These are phyloP conservation scores for Leucopsar rothschildi DNA, from an alignment of 2,113 vertebrate genomes.

Conservation along the genomic window DNA sequence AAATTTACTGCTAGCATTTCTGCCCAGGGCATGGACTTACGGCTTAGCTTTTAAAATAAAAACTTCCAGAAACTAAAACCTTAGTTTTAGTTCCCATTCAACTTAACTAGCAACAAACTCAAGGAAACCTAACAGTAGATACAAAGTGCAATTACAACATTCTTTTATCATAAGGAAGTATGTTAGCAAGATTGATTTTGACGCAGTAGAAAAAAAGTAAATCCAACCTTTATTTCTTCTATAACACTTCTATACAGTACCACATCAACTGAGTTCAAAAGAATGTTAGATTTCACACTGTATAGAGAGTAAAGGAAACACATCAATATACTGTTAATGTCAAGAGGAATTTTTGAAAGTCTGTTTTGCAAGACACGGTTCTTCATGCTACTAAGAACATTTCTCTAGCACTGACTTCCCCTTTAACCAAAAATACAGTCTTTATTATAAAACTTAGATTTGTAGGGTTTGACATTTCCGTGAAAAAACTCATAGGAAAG, in stretches of 20 bases:
- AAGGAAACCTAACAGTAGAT: not conserved
- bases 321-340: fast-evolving
- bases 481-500: not conserved
- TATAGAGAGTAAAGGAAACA: not conserved
- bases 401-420: not conserved
- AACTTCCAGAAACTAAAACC: not conserved
- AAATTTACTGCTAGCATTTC: not conserved
- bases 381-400: not conserved
- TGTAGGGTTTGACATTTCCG: not conserved
- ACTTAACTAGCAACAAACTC: not conserved
- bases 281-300: not conserved
- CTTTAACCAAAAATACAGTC: not conserved
- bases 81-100: not conserved
- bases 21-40: not conserved
- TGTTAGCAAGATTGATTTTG: not conserved
- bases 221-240: not conserved
- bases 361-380: not conserved
- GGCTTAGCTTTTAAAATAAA: not conserved
- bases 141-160: not conserved
- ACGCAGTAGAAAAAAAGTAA: not conserved
- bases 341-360: not conserved
- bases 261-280: not conserved
- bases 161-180: not conserved
- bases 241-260: not conserved
- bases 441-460: not conserved